Evolutionary conservation across 2,113 vertebrate species (phyloP).

Genomic region (Ciconia stormi): DNA sequence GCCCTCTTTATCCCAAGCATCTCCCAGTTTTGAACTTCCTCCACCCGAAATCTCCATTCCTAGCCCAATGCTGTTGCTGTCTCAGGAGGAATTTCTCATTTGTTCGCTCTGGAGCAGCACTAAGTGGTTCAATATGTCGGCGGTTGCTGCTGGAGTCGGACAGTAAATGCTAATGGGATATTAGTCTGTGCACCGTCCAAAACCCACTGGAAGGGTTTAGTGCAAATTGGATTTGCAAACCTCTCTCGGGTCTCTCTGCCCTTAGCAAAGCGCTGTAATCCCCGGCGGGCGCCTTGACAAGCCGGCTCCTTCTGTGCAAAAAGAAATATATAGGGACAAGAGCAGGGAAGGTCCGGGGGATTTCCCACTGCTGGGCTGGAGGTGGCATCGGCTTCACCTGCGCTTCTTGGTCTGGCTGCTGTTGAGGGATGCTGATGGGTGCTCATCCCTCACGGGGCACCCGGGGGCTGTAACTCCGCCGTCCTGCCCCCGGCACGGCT

Average conservation of each 20-base stretch:
- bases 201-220: slow-evolving; percentile 16
- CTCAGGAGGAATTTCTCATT: background rate
- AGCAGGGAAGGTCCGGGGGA: accelerated
- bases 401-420: accelerated
- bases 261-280: slow-evolving; percentile 13
- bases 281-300: background rate
- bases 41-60: background rate
- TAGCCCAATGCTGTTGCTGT: background rate
- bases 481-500: accelerated
- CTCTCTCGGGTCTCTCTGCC: background rate
- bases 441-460: accelerated
- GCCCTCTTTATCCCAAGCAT: background rate
- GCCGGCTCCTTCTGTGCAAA: background rate
- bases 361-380: background rate
- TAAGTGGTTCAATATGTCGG: slow-evolving; percentile 31
- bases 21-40: background rate
- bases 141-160: background rate
- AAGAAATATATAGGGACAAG: accelerated
- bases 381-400: accelerated
- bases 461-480: accelerated
- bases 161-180: background rate
- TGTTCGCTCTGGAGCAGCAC: background rate
- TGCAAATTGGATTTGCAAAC: slow-evolving; percentile 47
- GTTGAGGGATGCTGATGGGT: background rate
- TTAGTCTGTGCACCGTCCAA: background rate